Base-by-base conservation (phyloP, 2,888 invertebrate species). In the Protophormia terraenovae region DNA sequence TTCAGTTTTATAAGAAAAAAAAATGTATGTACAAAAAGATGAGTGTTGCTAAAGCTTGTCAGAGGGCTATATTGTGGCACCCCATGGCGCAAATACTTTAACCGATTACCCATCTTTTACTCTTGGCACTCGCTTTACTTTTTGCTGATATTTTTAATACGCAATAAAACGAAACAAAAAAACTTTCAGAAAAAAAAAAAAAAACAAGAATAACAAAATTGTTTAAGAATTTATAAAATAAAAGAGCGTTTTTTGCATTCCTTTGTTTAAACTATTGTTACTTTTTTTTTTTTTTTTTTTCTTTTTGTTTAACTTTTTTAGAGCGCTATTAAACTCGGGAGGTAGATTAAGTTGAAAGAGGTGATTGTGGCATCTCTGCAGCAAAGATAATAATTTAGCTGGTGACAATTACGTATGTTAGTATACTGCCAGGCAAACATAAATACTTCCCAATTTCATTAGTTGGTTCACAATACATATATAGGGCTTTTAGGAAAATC, bases 51-150 rank as follows among this genome's bases (percentile, higher is more conserved):
- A 41, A 83, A 80, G 80, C 83, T 83, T 87, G 87, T 86, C 86
- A 86, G 78, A 86, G 80, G 85, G 82, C 73, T 66, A 75, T 79
- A 85, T 82, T 85, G 85, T 83, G 87, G 86, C 88, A 88, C 88
- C 88, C 88, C 88, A 86, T 87, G 87, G 88, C 79, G 88, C 87
- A 87, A 87, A 88, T 88, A 87, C 88, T 88, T 87, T 78, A 87
- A 82, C 86, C 87, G 87, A 88, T 88, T 88, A 87, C 86, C 86
- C 82, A 88, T 87, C 87, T 86, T 76, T 75, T 55, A 64, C 76
- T 76, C 76, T 77, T 85, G 78, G 82, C 85, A 84, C 85, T 86
- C 84, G 75, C 38, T 32, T 82, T 81, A 81, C 79, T 83, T 76
- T 71, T 84, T 73, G 83, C 79, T 84, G 72, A 84, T 78, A 71